Conservation (phyloP, 2,888 invertebrate genomes). For the Ophion ellenae region DNA sequence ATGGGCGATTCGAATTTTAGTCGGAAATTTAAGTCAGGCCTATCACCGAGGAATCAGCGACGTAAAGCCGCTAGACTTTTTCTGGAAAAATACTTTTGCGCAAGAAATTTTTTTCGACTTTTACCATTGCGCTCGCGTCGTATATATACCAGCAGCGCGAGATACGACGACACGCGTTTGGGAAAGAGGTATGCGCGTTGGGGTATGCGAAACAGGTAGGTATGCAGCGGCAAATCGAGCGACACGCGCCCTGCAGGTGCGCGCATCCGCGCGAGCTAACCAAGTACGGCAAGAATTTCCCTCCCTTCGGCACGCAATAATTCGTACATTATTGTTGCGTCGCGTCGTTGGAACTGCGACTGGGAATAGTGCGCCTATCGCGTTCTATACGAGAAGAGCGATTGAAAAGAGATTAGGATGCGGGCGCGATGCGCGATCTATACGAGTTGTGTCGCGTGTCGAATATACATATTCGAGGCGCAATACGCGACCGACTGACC, state of each 20-base stretch:
- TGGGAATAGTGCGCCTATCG: too few species aligned
- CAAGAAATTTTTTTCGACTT: background rate
- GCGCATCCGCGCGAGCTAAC: background rate
- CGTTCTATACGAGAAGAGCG: too few species aligned
- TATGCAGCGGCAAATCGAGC: background rate
- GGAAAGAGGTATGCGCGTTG: too few species aligned
- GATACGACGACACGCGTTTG: background rate
- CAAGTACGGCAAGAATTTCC: background rate
- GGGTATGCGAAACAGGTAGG: too few species aligned
- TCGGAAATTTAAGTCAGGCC: too few species aligned
- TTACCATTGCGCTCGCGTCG: background rate
- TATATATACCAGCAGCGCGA: background rate
- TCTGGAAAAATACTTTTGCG: background rate
- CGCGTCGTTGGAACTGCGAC: too few species aligned
- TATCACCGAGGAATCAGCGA: too few species aligned
- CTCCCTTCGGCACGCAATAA: too few species aligned
- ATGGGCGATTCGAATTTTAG: too few species aligned
- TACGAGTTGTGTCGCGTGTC: background rate
- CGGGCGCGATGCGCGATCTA: background rate
- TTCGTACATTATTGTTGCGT: too few species aligned
- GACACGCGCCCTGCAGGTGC: background rate
- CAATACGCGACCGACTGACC: constrained; percentile 62
- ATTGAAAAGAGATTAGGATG: too few species aligned
- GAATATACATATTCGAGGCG: constrained; percentile 34
- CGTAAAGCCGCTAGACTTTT: background rate